Evolutionary conservation across 2,888 invertebrate genomes (phyloP).

Genomic region (Pseudococcus viburni): DNA sequence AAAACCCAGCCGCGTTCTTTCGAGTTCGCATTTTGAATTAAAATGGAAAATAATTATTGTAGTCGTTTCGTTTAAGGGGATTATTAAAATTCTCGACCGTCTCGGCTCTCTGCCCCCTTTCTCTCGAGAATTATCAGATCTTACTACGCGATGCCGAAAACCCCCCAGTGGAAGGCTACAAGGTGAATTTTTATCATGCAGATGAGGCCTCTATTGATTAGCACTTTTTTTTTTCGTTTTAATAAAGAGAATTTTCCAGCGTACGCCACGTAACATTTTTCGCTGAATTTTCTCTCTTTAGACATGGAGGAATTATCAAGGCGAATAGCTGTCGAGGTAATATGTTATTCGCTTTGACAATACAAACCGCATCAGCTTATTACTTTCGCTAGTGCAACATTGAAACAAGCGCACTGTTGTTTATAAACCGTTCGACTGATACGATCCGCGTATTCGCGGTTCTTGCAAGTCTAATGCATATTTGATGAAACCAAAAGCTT

Average conservation of each 20-base stretch:
- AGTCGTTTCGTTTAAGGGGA: not conserved
- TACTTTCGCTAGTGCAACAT: not conserved
- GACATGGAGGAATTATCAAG: not conserved
- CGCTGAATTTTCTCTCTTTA: not conserved
- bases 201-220: constrained; percentile 7
- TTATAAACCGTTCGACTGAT: constrained; percentile 20
- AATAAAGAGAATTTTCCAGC: not conserved
- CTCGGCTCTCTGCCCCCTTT: not conserved
- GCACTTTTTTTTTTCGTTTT: not conserved
- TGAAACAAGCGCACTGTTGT: not conserved
- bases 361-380: constrained; percentile 27
- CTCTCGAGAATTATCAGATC: constrained; percentile 12
- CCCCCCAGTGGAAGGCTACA: not conserved
- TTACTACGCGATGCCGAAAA: not conserved
- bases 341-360: constrained; percentile 31
- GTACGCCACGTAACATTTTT: not conserved
- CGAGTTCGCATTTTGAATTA: not conserved
- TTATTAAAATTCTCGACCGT: constrained; percentile 22
- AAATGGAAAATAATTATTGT: constrained; percentile 14
- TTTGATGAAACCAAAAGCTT: constrained; percentile 57
- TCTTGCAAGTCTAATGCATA: constrained; percentile 38
- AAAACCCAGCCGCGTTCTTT: not conserved
- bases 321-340: not conserved
- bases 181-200: constrained; percentile 17
- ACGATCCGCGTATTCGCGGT: constrained; percentile 24